Base-by-base conservation (phyloP, 2,888 invertebrate species). In the Scaeva pyrastri region DNA sequence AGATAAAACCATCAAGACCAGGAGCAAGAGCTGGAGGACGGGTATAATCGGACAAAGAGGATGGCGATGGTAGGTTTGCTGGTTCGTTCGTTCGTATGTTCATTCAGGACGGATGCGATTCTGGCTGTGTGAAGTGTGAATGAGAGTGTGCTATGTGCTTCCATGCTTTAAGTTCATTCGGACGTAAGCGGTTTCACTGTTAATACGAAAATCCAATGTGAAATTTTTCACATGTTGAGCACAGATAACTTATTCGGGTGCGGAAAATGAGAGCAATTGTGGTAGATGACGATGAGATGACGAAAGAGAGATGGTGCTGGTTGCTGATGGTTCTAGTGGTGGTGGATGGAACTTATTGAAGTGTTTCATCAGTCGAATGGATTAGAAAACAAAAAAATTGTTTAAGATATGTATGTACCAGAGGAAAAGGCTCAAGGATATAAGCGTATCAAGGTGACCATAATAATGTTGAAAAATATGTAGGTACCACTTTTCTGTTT, bases 181-280 rank as follows among this genome's bases (percentile, higher is more conserved):
- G 86, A 86, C 86, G 86, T 74, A 82, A 86, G 86, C 82, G 77
- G 86, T 82, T 78, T 82, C 82, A 74, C 86, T 74, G 82, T 74
- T 86, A 86, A 86, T 74, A 77, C 71, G 77, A 86, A 86, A 86
- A 82, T 71, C 77, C 82, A 78, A 86, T 86, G 86, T 82, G 86
- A 86, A 86, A 82, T 86, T 86, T 82, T 82, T 86, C 86, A 86
- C 86, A 82, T 86, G 86, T 86, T 86, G 86, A 82, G 82, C 86
- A 86, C 86, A 86, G 86, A 86, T 86, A 86, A 86, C 77, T 86
- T 82, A 86, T 78, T 86, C 82, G 66, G 77, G 86, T 86, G 86
- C 82, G 74, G 86, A 77, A 82, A 86, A 77, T 71, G 77, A 74
- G 70, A 82, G 82, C 82, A 86, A 78, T 82, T 86, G 86, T 74